A percentile compares a stretch with the other conserved stretches of the same genome.
Evolutionary conservation across 2,888 invertebrate species (phyloP).

Genomic region (Netelia fuscicornis): DNA sequence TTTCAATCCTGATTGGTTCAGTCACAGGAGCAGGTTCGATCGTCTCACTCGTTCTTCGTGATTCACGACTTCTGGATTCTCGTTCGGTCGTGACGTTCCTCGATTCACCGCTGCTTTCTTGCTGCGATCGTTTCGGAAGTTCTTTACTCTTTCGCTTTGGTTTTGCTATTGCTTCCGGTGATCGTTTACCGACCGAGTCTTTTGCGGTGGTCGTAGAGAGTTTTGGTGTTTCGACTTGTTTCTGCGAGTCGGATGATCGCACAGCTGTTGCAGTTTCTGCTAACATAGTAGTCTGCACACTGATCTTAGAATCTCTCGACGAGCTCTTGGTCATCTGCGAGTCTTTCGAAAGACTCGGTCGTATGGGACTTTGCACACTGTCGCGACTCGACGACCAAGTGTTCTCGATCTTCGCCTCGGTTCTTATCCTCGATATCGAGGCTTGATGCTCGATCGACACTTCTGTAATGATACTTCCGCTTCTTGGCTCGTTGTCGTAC

Average conservation of each 20-base stretch:
- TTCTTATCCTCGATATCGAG: slow-evolving; percentile 69
- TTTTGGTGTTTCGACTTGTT: slow-evolving; percentile 35
- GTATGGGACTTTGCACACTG: slow-evolving; percentile 69
- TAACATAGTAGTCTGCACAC: slow-evolving; percentile 64
- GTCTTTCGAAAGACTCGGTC: slow-evolving; percentile 74
- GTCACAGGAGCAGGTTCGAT: not conserved
- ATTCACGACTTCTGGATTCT: slow-evolving; percentile 53
- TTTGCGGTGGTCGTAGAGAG: slow-evolving; percentile 72
- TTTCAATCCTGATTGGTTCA: not conserved
- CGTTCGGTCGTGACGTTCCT: slow-evolving; percentile 71
- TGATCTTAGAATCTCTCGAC: slow-evolving; percentile 76
- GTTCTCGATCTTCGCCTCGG: slow-evolving; percentile 75
- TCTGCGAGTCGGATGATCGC: slow-evolving; percentile 34
- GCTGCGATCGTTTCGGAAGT: slow-evolving; percentile 52
- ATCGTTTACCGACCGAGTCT: slow-evolving; percentile 74
- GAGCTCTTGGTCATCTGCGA: slow-evolving; percentile 77
- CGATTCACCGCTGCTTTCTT: slow-evolving; percentile 17
- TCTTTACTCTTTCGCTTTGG: slow-evolving; percentile 79
- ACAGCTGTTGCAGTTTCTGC: slow-evolving; percentile 38
- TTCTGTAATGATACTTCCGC: slow-evolving; percentile 79
- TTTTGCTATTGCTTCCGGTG: slow-evolving; percentile 76
- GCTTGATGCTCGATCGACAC: slow-evolving; percentile 82
- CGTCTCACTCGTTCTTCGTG: slow-evolving; percentile 79
- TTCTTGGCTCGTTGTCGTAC: slow-evolving; percentile 77
- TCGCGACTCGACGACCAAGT: slow-evolving; percentile 66